These are phyloP conservation scores for Cichladusa arquata DNA, from an alignment of 2,113 vertebrate genomes.

Conservation along the genomic window DNA sequence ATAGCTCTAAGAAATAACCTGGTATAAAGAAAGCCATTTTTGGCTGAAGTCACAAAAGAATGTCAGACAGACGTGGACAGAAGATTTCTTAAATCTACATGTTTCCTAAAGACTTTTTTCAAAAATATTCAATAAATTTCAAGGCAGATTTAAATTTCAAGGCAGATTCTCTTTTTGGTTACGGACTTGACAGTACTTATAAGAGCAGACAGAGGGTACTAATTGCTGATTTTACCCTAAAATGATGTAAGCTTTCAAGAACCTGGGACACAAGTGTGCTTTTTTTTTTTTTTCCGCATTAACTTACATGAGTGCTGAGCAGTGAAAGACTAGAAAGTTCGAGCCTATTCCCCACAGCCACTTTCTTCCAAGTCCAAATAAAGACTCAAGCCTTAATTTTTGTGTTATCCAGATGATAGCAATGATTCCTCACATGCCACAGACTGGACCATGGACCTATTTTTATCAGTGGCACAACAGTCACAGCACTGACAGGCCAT, in stretches of 20 bases:
- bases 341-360: background rate
- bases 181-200: background rate
- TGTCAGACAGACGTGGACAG: fast-evolving
- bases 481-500: background rate
- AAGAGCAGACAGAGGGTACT: background rate
- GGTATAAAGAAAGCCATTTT: background rate
- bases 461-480: constrained; percentile 20
- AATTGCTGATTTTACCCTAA: background rate
- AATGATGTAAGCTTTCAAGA: background rate
- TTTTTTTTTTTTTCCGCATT: background rate
- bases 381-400: constrained; percentile 27
- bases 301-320: background rate
- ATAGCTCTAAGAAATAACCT: background rate
- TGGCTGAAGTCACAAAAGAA: background rate
- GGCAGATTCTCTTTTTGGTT: background rate
- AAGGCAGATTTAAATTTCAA: background rate
- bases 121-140: background rate
- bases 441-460: background rate
- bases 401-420: constrained; percentile 1
- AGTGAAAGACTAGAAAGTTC: background rate
- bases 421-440: background rate
- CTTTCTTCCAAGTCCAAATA: background rate
- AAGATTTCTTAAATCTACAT: fast-evolving
- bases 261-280: background rate
- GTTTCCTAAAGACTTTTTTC: background rate